Conservation (phyloP, 2,797 vertebrate species). For the Macroramphosus scolopax region DNA sequence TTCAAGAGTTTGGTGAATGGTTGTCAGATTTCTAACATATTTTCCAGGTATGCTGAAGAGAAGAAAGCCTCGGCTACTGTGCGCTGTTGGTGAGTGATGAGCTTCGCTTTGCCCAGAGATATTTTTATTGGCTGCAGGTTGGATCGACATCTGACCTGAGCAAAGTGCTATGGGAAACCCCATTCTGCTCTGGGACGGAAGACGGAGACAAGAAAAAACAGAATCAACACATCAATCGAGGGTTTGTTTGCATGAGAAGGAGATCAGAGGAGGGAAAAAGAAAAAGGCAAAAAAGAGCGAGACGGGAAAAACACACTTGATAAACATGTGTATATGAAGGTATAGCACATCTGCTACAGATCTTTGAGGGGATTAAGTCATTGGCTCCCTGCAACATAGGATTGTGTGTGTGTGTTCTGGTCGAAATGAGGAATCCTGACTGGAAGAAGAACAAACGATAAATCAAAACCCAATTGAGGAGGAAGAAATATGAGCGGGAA, state of each 20-base stretch:
- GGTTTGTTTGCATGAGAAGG: background rate
- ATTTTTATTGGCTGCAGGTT: constrained; percentile 53
- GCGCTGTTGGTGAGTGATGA: constrained; percentile 44
- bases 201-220: background rate
- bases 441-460: constrained; percentile 4
- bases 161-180: constrained; percentile 8
- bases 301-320: constrained; percentile 19
- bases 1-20: constrained; percentile 34
- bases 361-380: constrained; percentile 42
- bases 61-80: constrained; percentile 14
- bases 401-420: constrained; percentile 14
- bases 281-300: too few species aligned
- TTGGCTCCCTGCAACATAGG: background rate
- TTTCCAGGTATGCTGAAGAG: constrained; percentile 38
- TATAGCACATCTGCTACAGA: constrained; percentile 56
- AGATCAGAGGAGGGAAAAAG: background rate
- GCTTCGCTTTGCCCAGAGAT: constrained; percentile 26
- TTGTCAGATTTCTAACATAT: constrained; percentile 33
- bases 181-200: background rate
- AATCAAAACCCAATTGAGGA: too few species aligned
- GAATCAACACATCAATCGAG: background rate
- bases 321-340: constrained; percentile 34
- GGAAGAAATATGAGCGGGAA: constrained; percentile 23
- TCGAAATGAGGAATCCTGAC: constrained; percentile 29
- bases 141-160: constrained; percentile 20